Evolutionary conservation across 1,140 invertebrate species (phyloP).

Genomic region (Drosophila pandora): DNA sequence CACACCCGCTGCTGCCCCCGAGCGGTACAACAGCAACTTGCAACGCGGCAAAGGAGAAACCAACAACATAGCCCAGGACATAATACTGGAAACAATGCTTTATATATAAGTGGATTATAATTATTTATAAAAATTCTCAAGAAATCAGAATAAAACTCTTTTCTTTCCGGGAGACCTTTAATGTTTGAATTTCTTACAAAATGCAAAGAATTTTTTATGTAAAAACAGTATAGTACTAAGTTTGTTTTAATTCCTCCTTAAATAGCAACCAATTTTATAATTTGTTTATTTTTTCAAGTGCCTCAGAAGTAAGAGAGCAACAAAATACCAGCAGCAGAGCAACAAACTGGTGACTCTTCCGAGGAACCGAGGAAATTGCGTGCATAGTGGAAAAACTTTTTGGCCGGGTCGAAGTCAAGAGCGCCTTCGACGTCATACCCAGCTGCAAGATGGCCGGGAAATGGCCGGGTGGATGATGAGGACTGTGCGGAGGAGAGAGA

Average conservation of each 20-base stretch:
- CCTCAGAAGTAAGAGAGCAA: slow-evolving; percentile 9
- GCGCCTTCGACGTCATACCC: slow-evolving; percentile 66
- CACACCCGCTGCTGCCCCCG: slow-evolving; percentile 49
- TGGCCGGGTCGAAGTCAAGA: slow-evolving; percentile 51
- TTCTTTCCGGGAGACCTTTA: no score
- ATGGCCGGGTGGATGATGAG: background rate
- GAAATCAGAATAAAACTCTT: background rate
- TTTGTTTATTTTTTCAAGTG: slow-evolving; percentile 21
- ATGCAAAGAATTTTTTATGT: no score
- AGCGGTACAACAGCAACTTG: slow-evolving; percentile 34
- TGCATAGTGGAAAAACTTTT: slow-evolving; percentile 55
- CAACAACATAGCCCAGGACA: background rate
- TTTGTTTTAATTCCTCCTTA: background rate
- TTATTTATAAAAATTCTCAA: background rate
- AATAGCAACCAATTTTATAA: background rate
- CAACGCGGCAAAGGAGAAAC: background rate
- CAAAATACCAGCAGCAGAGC: slow-evolving; percentile 8
- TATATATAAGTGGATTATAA: background rate
- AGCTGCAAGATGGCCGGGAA: slow-evolving; percentile 16
- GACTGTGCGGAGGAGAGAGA: slow-evolving; percentile 5
- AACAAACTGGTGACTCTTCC: slow-evolving; percentile 49
- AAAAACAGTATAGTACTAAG: no score
- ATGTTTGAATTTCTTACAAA: no score
- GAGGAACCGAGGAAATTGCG: slow-evolving; percentile 60
- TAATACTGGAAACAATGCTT: slow-evolving; percentile 2